Evolutionary conservation across 2,888 invertebrate species (phyloP), one percentile per base, ranked within the genome.

Genomic region (Mamestra brassicae): DNA sequence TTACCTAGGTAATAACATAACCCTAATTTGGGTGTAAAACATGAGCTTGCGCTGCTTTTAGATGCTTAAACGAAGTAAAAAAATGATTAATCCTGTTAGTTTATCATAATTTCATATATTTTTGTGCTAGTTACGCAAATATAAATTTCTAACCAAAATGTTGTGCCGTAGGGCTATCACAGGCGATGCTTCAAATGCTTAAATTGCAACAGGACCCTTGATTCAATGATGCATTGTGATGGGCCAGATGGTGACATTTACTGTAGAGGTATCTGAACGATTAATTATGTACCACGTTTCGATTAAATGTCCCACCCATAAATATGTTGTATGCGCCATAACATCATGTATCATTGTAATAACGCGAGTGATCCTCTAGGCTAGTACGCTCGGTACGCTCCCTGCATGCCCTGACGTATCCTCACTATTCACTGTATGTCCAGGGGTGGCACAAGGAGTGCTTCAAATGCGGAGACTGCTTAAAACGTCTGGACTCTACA

Each of bases 401-500:
- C 94, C 88, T 87, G 96, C 96, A 96, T 96, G 96, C 78, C 71
- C 79, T 78, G 84, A 90, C 81, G 86, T 86, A 82, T 89, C 93
- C 91, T 95, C 90, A 95, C 88, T 92, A 76, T 95, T 94, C 92
- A 93, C 92, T 96, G 89, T 96, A 94, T 97, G 96, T 97, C 97
- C 95, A 98, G 98, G 97, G 97, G 94, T 99, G 98, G 98, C 99
- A 99, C 97, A 98, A 97, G 97, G 98, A 98, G 97, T 99, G 99
- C 97, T 99, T 98, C 98, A 99, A 98, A 97, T 99, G 99, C 97
- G 98, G 97, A 94, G 97, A 97, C 90, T 99, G 99, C 97, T 96
- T 97, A 91, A 99, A 98, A 97, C 97, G 98, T 93, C 97, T 99
- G 97, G 98, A 99, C 97, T 99, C 99, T 87, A 97, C 98, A 92